Evolutionary conservation across 1,140 invertebrate genomes (phyloP).

Genomic region (Eulimnadia texana): DNA sequence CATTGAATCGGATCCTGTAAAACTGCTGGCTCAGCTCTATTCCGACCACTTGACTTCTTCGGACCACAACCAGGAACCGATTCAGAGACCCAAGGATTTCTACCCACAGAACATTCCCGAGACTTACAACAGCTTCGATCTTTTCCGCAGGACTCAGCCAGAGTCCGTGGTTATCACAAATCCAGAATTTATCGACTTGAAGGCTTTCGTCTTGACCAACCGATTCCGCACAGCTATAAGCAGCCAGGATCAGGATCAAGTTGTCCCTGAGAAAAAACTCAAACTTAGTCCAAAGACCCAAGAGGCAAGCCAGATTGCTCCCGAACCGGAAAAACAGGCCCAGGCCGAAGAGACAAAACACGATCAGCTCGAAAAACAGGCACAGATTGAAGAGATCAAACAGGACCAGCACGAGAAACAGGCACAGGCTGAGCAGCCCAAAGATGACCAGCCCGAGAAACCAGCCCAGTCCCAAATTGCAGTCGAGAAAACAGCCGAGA

Average conservation of each 20-base stretch:
- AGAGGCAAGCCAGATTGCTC: neutral
- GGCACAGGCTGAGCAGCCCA: too few species aligned
- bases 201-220: conserved; percentile 8
- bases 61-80: neutral
- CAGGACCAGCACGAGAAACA: too few species aligned
- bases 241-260: neutral
- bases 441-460: too few species aligned
- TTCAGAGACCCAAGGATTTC: conserved; percentile 11
- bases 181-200: conserved; percentile 13
- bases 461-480: neutral
- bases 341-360: neutral
- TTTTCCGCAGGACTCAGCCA: conserved; percentile 2
- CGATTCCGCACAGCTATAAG: neutral
- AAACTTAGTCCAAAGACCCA: neutral
- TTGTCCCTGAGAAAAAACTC: neutral
- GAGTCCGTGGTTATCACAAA: conserved; percentile 11
- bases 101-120: conserved; percentile 6
- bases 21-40: conserved; percentile 11
- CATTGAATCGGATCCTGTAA: conserved; percentile 1
- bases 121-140: neutral
- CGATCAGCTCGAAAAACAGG: neutral
- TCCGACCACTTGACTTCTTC: neutral
- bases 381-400: neutral
- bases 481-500: neutral
- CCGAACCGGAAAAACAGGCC: neutral